Evolutionary conservation across 2,113 vertebrate species (phyloP).

Genomic region (Saccopteryx leptura): DNA sequence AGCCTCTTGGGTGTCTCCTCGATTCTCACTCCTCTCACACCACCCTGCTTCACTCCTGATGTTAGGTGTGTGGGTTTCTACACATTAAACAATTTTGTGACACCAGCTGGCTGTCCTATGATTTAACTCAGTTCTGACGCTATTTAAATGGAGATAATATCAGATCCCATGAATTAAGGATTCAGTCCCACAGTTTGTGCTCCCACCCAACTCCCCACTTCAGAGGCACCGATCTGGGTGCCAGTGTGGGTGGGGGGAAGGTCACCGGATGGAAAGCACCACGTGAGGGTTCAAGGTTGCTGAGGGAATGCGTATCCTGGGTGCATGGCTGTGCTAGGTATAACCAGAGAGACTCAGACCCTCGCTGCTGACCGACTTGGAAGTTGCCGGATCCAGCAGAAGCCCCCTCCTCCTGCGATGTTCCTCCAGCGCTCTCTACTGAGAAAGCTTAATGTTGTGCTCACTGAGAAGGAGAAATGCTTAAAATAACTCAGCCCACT

Average conservation of each 20-base stretch:
- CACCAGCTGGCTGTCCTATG: background rate
- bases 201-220: rapidly evolving
- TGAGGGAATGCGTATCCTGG: rapidly evolving
- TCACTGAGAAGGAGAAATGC: background rate
- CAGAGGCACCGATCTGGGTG: background rate
- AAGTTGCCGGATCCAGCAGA: background rate
- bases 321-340: background rate
- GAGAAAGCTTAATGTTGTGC: background rate
- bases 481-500: no score
- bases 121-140: background rate
- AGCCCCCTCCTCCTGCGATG: background rate
- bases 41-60: background rate
- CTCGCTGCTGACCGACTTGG: background rate
- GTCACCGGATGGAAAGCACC: background rate
- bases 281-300: background rate
- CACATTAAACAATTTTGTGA: background rate
- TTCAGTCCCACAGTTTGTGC: background rate
- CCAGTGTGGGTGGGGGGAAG: background rate
- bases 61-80: background rate
- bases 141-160: background rate
- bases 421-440: background rate
- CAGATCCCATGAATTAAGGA: background rate
- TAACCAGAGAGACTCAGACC: background rate
- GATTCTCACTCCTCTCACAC: background rate
- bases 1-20: background rate